Evolutionary conservation across 2,797 vertebrate genomes (phyloP), one percentile per base, ranked within the genome.

Genomic region (Lutra lutra): DNA sequence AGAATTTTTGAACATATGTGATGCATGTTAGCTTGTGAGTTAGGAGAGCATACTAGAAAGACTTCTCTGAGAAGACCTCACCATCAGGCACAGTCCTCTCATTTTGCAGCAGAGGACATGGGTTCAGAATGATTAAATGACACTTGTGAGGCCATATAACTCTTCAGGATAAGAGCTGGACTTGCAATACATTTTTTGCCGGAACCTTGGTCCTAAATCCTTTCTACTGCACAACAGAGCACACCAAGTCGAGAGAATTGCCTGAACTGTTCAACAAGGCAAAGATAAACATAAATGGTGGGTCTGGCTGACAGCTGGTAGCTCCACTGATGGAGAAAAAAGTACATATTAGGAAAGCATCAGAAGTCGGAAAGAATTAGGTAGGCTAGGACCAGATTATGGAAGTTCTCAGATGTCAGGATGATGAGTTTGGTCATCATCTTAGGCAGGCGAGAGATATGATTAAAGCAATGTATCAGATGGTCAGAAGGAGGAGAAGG

Each of bases 401-500:
- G 85, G 95, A 95, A 89, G 88, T 94, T 95, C 94, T 92, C 48
- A 58, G 77, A 64, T 95, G 97, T 98, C 97, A 97, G 68, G 90
- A 97, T 97, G 97, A 98, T 97, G 92, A 95, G 97, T 97, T 97
- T 90, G 95, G 85, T 96, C 96, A 97, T 97, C 96, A 95, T 86
- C 87, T 91, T 90, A 95, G 96, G 96, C 78, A 92, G 78, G 62
- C 40, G 78, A 94, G 73, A 97, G 94, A 88, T 21, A 95, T 79
- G 97, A 97, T 97, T 98, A 98, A 97, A 97, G 95, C 90, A 96
- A 97, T 96, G 92, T 87, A 98, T 97, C 96, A 97, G 96, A 95
- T 46, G 94, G 89, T 89, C 85, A 70, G 96, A 84, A 84, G 5
- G 51, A 93, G 80, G 93, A 93, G 84, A 96, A 79, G 66, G 70